Evolutionary conservation across 2,888 invertebrate genomes (phyloP), one percentile per base, ranked within the genome.

Genomic region (Cephalotes varians): DNA sequence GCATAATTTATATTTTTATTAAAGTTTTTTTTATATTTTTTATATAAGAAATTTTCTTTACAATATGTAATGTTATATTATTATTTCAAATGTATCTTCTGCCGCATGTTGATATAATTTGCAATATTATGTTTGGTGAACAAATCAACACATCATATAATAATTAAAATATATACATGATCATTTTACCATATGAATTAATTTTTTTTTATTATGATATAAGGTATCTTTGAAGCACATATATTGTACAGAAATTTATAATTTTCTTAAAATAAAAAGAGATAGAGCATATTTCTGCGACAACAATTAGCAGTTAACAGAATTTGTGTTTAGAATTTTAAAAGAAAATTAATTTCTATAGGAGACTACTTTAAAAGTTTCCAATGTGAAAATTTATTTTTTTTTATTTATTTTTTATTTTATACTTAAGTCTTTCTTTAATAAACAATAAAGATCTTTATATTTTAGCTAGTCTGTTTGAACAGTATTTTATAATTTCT

Each of bases 311-410:
- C 9, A 64, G 62, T 73, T 49, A 69, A 12, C 72, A 76, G 44
- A 67, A 56, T 69, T 18, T 60, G 44, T 40, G 28, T 25, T 31
- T 40, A 49, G 2, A 82, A 64, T 69, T 18, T 64, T 77, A 2
- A 49, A 28, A 25, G 21, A 44, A 44, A 80, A 72, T 44, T 37
- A 65, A 37, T 81, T 25, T 76, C 3, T 51, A 51, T 85, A 84
- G 89, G 82, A 87, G 88, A 89, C 88, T 88, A 89, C 88, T 89
- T 88, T 87, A 88, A 85, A 87, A 89, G 82, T 83, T 74, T 73
- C 9, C 0, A 67, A 62, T 60, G 40, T 81, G 34, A 47, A 31
- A 18, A 21, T 62, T 44, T 54, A 18, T 65, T 71, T 58, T 76
- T 85, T 9, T 9, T 1, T 40, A n/a, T 47, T 28, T 44, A 7